Conservation (phyloP, 2,113 vertebrate genomes). For the Lasiurus cinereus region DNA sequence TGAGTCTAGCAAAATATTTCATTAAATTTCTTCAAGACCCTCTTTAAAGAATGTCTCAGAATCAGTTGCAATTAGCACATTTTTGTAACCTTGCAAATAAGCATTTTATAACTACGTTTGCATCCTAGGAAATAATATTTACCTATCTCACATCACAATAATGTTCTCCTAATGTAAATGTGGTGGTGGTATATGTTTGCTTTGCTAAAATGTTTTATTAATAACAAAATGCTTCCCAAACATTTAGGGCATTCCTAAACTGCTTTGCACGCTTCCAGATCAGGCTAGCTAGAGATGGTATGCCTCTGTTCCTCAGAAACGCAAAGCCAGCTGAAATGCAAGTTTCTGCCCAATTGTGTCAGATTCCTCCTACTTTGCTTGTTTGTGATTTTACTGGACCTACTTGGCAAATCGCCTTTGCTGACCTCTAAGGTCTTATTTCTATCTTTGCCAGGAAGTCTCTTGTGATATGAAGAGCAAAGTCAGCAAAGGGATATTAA, state of each 20-base stretch:
- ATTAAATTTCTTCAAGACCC: not conserved
- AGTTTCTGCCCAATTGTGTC: not conserved
- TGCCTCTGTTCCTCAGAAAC: not conserved
- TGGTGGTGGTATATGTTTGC: not conserved
- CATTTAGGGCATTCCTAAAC: not conserved
- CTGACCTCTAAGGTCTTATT: not conserved
- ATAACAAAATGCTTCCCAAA: not conserved
- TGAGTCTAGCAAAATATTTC: not conserved
- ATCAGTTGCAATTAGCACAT: not conserved
- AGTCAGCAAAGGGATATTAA: not conserved
- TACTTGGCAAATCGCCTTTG: not conserved
- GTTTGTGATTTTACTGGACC: not conserved
- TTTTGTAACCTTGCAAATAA: not conserved
- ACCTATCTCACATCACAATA: not conserved
- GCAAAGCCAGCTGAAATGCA: not conserved
- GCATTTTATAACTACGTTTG: not conserved
- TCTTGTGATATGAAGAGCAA: not conserved
- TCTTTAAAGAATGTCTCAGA: not conserved
- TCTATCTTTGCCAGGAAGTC: not conserved
- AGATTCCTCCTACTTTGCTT: not conserved
- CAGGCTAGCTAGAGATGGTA: rapidly evolving
- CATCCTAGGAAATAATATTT: not conserved
- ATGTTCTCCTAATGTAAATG: not conserved
- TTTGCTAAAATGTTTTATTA: not conserved
- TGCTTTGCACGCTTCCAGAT: not conserved